Base-by-base conservation (phyloP, 2,797 vertebrate species). In the Dryobates pubescens region DNA sequence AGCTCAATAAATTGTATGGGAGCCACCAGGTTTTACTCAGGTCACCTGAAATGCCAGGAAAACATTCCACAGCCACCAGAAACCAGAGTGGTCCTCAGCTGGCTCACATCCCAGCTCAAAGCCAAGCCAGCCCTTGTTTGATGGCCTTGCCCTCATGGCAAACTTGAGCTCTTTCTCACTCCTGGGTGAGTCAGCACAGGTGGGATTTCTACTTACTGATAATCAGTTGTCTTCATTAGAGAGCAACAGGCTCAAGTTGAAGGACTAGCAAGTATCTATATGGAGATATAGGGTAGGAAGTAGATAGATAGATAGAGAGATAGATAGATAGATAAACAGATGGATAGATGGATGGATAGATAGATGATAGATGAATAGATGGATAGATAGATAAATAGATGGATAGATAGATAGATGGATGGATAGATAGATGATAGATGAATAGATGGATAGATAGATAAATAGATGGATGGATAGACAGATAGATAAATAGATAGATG, bases 1-100 rank as follows among this genome's bases (percentile, higher is more conserved):
- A 88, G 96, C 69, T 95, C 95, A 93, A 96, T 95, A 96, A 96
- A 92, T 49, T 82, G 54, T 90, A 91, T 88, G 11, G 62, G 79
- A 83, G 73, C 69, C 88, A 81, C 92, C 71, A 94, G 96, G 96
- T 72, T 95, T 96, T 94, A 92, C 92, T 4, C 51, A 93, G 93
- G 87, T 95, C 93, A 93, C 58, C 83, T 91, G 92, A 96, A 95
- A 61, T 74, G 78, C 89, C 96, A 97, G 56, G 94, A 73, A 49
- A 93, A 80, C 43, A 77, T 79, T 92, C 80, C 74, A 92, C 89
- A 83, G 79, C 57, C 64, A 59, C 54, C 45, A 83, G 92, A 92
- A 97, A 97, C 94, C 8, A 34, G 69, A 75, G 9, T 49, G 91
- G 90, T 92, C 86, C 47, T 90, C 72, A 82, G 71, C 76, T 88